A percentile compares a stretch with the other conserved stretches of the same genome.
Evolutionary conservation across 2,113 vertebrate species (phyloP).

Genomic region (Alethe castanea): DNA sequence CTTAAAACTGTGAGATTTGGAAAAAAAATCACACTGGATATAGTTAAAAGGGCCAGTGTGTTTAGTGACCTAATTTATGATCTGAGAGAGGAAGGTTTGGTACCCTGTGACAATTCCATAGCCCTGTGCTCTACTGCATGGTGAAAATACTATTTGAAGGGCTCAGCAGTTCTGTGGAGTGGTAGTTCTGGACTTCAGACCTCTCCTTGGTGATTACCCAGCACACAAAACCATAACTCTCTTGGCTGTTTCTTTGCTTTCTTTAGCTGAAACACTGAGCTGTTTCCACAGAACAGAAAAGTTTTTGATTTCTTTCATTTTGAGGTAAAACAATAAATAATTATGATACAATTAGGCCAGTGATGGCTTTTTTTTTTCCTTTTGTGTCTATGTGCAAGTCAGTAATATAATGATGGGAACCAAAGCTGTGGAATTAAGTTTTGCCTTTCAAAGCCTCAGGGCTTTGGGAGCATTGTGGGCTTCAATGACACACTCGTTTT

Average conservation of each 20-base stretch:
- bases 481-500: background rate
- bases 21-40: background rate
- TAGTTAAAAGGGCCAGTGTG: background rate
- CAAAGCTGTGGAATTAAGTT: background rate
- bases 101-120: background rate
- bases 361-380: background rate
- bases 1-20: conserved; percentile 7
- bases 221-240: background rate
- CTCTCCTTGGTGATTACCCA: background rate
- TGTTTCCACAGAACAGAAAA: background rate
- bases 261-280: background rate
- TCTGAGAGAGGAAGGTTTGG: background rate
- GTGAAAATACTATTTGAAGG: background rate
- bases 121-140: background rate
- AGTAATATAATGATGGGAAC: background rate
- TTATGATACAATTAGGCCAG: background rate
- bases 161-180: background rate
- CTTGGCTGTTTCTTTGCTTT: background rate
- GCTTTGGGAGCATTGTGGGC: background rate
- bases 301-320: background rate
- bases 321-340: background rate
- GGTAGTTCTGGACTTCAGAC: background rate
- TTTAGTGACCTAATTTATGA: background rate
- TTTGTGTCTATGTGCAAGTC: background rate
- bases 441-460: background rate